phyloP scores from a whole-genome alignment of 2,113 vertebrate species.

The Polypterus bichir region DNA sequence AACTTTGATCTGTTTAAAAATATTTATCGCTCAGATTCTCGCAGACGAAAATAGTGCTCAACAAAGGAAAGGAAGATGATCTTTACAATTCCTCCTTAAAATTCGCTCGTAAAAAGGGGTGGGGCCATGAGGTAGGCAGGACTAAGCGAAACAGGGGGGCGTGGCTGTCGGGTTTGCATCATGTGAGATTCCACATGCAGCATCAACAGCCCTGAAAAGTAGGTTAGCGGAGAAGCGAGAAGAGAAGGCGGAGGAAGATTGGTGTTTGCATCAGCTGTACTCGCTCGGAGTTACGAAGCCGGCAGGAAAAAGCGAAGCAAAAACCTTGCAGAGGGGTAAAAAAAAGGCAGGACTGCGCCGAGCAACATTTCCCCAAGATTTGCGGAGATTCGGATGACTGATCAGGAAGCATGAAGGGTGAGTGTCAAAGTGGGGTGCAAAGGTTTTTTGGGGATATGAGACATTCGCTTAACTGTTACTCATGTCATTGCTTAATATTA shows the following conservation, averaged over 20 bases:
- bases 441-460: not conserved
- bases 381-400: not conserved
- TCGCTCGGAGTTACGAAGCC: not conserved
- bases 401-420: not conserved
- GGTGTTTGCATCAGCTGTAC: not conserved
- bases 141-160: too few species aligned
- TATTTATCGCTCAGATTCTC: too few species aligned
- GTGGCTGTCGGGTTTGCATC: not conserved
- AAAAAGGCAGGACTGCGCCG: not conserved
- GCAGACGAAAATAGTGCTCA: too few species aligned
- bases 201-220: not conserved
- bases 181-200: not conserved
- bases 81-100: too few species aligned
- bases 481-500: not conserved
- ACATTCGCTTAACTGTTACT: not conserved
- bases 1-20: too few species aligned
- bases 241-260: not conserved
- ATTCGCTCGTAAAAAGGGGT: too few species aligned
- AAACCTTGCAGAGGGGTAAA: not conserved
- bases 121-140: too few species aligned
- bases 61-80: too few species aligned
- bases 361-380: not conserved
- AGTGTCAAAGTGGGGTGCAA: not conserved
- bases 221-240: not conserved
- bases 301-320: not conserved